Percentiles rank a stretch among this genome's conserved stretches.
These are phyloP conservation scores for Proteles cristata DNA, from an alignment of 2,113 vertebrate species.

Conservation along the genomic window DNA sequence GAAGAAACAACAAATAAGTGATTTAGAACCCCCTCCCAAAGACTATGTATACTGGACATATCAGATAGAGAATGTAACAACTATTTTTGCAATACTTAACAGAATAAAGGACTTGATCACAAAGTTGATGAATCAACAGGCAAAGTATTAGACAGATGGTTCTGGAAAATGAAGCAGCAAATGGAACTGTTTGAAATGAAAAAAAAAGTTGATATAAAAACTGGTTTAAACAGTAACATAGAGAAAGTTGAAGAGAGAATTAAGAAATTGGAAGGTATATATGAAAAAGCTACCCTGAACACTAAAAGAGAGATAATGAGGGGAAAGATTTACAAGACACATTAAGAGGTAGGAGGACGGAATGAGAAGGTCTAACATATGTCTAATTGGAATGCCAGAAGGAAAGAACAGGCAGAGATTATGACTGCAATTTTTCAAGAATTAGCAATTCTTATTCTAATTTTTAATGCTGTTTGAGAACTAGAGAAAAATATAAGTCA, in stretches of 20 bases:
- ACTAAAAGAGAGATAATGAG: neutral
- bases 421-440: neutral
- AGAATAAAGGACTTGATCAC: neutral
- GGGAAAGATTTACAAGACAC: neutral
- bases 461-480: neutral
- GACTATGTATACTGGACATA: neutral
- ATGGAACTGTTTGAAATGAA: neutral
- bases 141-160: neutral
- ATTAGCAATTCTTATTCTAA: neutral
- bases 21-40: neutral
- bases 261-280: neutral
- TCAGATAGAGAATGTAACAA: neutral
- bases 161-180: slow-evolving; percentile 6
- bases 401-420: neutral
- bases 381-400: neutral
- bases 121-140: neutral
- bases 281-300: slow-evolving; percentile 16
- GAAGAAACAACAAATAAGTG: neutral
- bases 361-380: neutral
- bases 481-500: neutral
- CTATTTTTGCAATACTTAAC: neutral
- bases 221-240: neutral
- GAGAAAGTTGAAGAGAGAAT: neutral
- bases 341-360: neutral
- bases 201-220: slow-evolving; percentile 7